Evolutionary conservation across 2,113 vertebrate genomes (phyloP).

Genomic region (Tetraodon nigroviridis): DNA sequence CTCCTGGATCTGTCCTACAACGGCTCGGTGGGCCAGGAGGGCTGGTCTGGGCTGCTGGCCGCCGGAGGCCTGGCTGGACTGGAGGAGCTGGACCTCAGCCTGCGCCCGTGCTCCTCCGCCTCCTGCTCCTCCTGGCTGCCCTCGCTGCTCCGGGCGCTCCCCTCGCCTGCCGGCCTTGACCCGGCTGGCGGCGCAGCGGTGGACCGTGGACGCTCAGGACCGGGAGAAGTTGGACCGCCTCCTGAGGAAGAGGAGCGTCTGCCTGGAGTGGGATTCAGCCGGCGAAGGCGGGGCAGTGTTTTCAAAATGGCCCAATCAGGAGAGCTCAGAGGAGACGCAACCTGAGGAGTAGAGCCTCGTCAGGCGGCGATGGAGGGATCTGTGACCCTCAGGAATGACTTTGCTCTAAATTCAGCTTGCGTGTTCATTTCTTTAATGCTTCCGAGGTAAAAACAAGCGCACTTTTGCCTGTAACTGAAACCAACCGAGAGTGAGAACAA

Average conservation of each 20-base stretch:
- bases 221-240: slow-evolving; percentile 62
- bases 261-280: slow-evolving; percentile 69
- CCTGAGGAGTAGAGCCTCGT: slow-evolving; percentile 34
- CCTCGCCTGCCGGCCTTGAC: slow-evolving; percentile 67
- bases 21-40: slow-evolving; percentile 62
- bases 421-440: too few species aligned
- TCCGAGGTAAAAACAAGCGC: too few species aligned
- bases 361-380: too few species aligned
- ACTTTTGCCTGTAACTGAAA: too few species aligned
- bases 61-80: slow-evolving; percentile 73
- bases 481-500: too few species aligned
- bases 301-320: slow-evolving; percentile 12
- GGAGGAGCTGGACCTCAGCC: slow-evolving; percentile 80
- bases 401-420: too few species aligned
- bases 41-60: slow-evolving; percentile 76
- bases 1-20: slow-evolving; percentile 85
- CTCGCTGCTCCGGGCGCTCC: slow-evolving; percentile 68
- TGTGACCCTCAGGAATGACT: too few species aligned
- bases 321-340: slow-evolving; percentile 20
- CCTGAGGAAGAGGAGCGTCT: slow-evolving; percentile 65
- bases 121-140: slow-evolving; percentile 75
- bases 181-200: slow-evolving; percentile 76
- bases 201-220: slow-evolving; percentile 65
- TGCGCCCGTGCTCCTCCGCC: slow-evolving; percentile 61
- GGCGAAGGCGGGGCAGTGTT: rapidly evolving